A percentile compares a stretch with the other conserved stretches of the same genome.
phyloP scores from a whole-genome alignment of 1,140 invertebrate genomes.

The Neuroterus valhalla region DNA sequence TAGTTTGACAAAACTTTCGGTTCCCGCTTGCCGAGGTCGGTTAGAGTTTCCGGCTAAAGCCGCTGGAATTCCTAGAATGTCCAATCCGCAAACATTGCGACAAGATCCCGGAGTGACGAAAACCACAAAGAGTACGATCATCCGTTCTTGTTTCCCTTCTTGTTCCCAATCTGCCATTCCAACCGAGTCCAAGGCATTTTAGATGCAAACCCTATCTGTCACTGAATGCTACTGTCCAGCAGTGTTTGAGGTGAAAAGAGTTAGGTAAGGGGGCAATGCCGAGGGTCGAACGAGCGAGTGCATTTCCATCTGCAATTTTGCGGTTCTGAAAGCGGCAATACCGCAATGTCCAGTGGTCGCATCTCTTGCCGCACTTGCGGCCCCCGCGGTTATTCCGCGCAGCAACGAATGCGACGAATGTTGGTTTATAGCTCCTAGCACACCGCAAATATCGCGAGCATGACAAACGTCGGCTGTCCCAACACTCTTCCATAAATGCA shows the following conservation, averaged over 20 bases:
- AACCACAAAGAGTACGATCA: slow-evolving; percentile 13
- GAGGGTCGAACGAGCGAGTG: background rate
- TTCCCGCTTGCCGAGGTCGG: background rate
- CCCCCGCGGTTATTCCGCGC: slow-evolving; percentile 50
- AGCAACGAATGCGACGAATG: slow-evolving; percentile 50
- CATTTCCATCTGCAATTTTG: slow-evolving; percentile 47
- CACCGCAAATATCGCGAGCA: slow-evolving; percentile 46
- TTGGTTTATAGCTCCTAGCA: slow-evolving; percentile 41
- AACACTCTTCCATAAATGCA: slow-evolving; percentile 32
- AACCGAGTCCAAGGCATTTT: background rate
- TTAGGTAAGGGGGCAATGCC: background rate
- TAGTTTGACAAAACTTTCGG: slow-evolving; percentile 17
- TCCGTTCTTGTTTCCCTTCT: background rate
- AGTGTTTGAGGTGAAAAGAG: background rate
- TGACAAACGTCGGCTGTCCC: slow-evolving; percentile 40
- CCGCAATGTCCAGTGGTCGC: slow-evolving; percentile 45
- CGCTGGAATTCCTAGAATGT: slow-evolving; percentile 18
- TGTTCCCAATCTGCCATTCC: background rate
- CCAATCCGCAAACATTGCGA: slow-evolving; percentile 25
- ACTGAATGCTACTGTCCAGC: background rate
- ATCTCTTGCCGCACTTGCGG: slow-evolving; percentile 53
- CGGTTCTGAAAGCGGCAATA: slow-evolving; percentile 49
- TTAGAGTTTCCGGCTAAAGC: background rate
- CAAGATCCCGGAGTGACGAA: slow-evolving; percentile 20
- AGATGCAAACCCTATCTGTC: background rate